Percentiles rank a stretch among this genome's conserved stretches.
phyloP scores from a whole-genome alignment of 92 coral and sea anemone species.

The Porites evermanni region DNA sequence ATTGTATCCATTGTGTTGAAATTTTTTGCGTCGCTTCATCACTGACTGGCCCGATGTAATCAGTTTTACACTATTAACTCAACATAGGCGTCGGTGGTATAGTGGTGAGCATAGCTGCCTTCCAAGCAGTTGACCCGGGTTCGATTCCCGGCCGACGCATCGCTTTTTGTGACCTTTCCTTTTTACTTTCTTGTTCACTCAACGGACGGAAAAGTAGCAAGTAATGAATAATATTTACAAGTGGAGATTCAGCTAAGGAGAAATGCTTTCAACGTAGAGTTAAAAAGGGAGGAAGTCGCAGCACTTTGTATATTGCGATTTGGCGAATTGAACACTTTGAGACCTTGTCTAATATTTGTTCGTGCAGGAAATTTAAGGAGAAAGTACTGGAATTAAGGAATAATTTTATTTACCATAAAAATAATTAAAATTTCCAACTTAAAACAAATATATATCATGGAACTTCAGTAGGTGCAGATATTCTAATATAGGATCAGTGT shows the following conservation, averaged over 20 bases:
- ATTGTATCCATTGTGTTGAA: no score
- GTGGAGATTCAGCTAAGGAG: no score
- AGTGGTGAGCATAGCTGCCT: slow-evolving; percentile 84
- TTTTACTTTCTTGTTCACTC: no score
- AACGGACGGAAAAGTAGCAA: no score
- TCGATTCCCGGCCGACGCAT: slow-evolving; percentile 85
- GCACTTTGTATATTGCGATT: not conserved
- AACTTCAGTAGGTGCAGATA: not conserved
- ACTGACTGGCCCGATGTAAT: no score
- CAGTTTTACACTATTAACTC: no score
- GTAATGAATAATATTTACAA: not conserved
- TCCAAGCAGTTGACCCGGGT: slow-evolving; percentile 88
- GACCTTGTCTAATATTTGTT: not conserved
- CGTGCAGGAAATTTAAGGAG: not conserved
- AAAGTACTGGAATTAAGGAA: not conserved
- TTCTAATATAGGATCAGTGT: not conserved
- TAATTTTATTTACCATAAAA: not conserved
- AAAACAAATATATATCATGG: not conserved
- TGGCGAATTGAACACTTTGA: not conserved
- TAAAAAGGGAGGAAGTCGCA: not conserved
- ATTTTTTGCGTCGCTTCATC: no score
- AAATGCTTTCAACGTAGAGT: no score
- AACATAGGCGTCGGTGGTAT: slow-evolving; percentile 67
- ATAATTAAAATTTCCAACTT: not conserved
- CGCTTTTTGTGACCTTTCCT: no score